phyloP scores from a whole-genome alignment of 2,113 vertebrate genomes.

The Heterotilapia buettikoferi region DNA sequence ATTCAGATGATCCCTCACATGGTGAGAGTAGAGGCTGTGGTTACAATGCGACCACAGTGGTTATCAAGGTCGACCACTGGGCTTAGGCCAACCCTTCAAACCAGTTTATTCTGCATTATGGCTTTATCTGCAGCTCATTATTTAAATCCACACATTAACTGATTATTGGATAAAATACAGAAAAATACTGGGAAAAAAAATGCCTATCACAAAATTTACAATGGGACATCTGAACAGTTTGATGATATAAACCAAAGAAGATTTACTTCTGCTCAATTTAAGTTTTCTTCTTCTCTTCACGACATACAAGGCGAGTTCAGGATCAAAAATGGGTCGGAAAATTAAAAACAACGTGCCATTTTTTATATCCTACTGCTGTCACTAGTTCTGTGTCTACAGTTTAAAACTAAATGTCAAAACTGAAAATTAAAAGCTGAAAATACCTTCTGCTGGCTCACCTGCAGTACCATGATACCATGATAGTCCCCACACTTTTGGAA shows the following conservation, averaged over 20 bases:
- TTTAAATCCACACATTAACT: neutral
- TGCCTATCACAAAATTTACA: neutral
- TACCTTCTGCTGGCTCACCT: neutral
- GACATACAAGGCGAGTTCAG: fast-evolving
- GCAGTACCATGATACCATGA: fast-evolving
- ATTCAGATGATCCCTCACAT: neutral
- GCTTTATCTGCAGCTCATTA: neutral
- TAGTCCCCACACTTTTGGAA: neutral
- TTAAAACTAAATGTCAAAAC: neutral
- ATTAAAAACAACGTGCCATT: neutral
- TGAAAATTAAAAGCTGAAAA: neutral
- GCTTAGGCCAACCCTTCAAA: neutral
- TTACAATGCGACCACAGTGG: neutral
- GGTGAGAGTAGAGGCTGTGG: neutral
- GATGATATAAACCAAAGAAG: neutral
- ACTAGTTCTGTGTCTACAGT: neutral
- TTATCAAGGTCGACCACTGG: neutral
- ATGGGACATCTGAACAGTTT: neutral
- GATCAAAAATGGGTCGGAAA: neutral
- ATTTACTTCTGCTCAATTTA: neutral
- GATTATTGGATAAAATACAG: neutral
- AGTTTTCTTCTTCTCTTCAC: neutral
- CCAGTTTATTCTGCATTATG: neutral
- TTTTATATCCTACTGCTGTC: neutral
- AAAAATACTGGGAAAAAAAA: fast-evolving